These are phyloP conservation scores for Stictocephala bisonia DNA, from an alignment of 2,888 invertebrate species.

Conservation along the genomic window DNA sequence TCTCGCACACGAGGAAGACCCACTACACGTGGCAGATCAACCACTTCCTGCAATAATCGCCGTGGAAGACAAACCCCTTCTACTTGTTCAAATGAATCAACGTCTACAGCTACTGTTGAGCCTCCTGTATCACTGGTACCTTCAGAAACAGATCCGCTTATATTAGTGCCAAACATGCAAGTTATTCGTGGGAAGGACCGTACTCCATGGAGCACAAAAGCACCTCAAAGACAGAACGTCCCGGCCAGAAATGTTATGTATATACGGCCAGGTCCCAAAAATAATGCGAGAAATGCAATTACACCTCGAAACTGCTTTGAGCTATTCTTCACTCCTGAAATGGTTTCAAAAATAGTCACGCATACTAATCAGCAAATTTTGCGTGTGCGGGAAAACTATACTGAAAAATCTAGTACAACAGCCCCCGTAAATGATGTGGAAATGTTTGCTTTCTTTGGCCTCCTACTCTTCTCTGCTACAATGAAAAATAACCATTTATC, in stretches of 20 bases:
- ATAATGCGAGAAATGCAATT: slow-evolving; percentile 16
- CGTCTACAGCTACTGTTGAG: slow-evolving; percentile 8
- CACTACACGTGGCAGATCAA: background rate
- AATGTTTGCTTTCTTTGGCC: slow-evolving; percentile 15
- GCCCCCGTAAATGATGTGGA: slow-evolving; percentile 3
- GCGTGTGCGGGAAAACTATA: slow-evolving; percentile 8
- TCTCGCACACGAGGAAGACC: slow-evolving; percentile 10
- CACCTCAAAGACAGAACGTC: slow-evolving; percentile 8
- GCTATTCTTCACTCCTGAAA: slow-evolving; percentile 23
- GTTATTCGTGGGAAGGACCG: slow-evolving; percentile 19
- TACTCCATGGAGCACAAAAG: background rate
- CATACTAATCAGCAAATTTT: slow-evolving; percentile 23
- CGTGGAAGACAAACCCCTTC: background rate
- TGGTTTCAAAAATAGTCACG: slow-evolving; percentile 7
- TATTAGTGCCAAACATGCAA: slow-evolving; percentile 2
- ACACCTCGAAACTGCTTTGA: slow-evolving; percentile 19
- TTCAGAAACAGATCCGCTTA: background rate
- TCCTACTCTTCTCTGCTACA: slow-evolving; percentile 9
- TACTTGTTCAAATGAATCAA: background rate
- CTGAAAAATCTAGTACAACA: slow-evolving; percentile 10
- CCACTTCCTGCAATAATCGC: slow-evolving; percentile 2
- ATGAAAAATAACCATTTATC: slow-evolving; percentile 30
- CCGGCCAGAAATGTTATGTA: slow-evolving; percentile 9
- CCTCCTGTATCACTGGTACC: background rate
- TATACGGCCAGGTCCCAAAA: slow-evolving; percentile 1